Percentiles rank a stretch among this genome's conserved stretches.
Conservation (phyloP, 2,113 vertebrate genomes). For the Paramisgurnus dabryanus region DNA sequence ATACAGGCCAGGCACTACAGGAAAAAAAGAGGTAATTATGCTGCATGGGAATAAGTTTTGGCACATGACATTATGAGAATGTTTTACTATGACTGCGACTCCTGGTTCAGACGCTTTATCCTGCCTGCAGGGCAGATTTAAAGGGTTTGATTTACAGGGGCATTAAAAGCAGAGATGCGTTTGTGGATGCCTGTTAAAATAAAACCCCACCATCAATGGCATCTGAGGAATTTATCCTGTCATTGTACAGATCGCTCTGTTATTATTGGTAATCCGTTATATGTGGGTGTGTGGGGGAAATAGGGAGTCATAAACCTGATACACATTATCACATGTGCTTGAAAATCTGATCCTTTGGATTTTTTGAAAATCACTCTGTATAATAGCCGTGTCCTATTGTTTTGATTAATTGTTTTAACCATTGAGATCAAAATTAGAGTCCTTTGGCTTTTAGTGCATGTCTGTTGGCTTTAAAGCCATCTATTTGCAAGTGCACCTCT, state of each 20-base stretch:
- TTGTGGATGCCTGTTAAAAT: slow-evolving; percentile 11
- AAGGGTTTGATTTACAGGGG: slow-evolving; percentile 37
- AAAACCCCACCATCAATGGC: slow-evolving; percentile 6
- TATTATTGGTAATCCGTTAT: slow-evolving; percentile 30
- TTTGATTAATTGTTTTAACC: slow-evolving; percentile 12
- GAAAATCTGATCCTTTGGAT: slow-evolving; percentile 9
- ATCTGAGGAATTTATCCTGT: slow-evolving; percentile 25
- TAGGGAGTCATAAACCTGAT: slow-evolving; percentile 16
- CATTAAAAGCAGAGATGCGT: slow-evolving; percentile 31
- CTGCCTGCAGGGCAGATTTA: slow-evolving; percentile 32
- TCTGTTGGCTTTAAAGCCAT: background rate
- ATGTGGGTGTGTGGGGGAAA: background rate
- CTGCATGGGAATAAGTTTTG: slow-evolving; percentile 38
- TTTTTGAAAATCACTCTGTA: background rate
- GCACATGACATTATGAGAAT: slow-evolving; percentile 42
- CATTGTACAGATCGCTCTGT: background rate
- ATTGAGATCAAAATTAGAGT: background rate
- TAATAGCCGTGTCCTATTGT: background rate
- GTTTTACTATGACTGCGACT: slow-evolving; percentile 22
- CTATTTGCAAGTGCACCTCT: background rate
- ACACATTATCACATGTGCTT: slow-evolving; percentile 20
- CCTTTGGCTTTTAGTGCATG: background rate
- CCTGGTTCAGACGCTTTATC: background rate
- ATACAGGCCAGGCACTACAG: slow-evolving; percentile 35
- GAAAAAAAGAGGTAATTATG: slow-evolving; percentile 43